Conservation (phyloP, 1,140 invertebrate genomes). For the Penaeus chinensis region DNA sequence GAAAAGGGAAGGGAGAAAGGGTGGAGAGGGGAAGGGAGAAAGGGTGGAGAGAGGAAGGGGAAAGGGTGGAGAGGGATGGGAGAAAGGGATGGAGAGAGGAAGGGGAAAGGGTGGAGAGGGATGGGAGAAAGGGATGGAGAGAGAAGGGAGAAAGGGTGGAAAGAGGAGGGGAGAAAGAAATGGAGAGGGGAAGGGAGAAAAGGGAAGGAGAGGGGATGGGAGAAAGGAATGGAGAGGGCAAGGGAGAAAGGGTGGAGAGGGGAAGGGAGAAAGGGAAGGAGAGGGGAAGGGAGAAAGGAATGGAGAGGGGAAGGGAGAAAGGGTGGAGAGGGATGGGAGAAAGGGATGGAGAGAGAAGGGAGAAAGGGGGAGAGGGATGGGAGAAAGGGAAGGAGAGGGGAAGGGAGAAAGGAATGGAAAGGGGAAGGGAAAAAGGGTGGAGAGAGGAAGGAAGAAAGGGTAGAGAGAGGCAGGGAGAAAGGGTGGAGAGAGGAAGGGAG, state of each 20-base stretch:
- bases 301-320: conserved; percentile 7
- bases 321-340: not conserved
- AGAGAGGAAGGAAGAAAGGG: not conserved
- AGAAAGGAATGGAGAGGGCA: not conserved
- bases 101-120: not conserved
- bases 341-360: too few relatives aligned
- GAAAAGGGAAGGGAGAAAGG: not conserved
- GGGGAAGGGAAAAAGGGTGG: not conserved
- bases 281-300: not conserved
- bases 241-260: not conserved
- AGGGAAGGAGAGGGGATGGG: too few relatives aligned
- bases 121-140: not conserved
- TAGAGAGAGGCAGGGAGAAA: not conserved
- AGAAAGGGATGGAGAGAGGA: not conserved
- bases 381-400: not conserved
- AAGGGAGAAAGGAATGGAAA: not conserved
- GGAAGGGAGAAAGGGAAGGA: not conserved
- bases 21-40: not conserved
- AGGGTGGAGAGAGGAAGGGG: not conserved
- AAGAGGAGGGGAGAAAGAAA: not conserved
- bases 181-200: not conserved
- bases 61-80: not conserved
- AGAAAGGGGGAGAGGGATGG: not conserved
- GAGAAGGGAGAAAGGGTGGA: not conserved
- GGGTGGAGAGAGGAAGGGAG: conserved; percentile 3